Percentiles rank a stretch among this genome's conserved stretches.
These are phyloP conservation scores for Brachionus asplanchnoidis DNA, from an alignment of 1,140 invertebrate species.

Conservation along the genomic window DNA sequence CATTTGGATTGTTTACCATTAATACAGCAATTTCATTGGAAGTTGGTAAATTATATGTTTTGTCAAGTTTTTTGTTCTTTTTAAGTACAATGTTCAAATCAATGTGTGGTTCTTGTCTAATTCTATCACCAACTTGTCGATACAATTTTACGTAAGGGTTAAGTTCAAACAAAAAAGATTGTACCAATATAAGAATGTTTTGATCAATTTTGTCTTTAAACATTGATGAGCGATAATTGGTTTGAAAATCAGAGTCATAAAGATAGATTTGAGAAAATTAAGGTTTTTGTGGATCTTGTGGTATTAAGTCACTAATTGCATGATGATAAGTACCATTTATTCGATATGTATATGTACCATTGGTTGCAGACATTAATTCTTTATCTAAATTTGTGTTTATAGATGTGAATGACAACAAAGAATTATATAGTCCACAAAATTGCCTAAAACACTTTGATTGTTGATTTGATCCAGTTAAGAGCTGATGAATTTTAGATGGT, in stretches of 20 bases:
- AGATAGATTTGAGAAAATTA: slow-evolving; percentile 9
- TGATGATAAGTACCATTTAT: slow-evolving; percentile 17
- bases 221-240: neutral
- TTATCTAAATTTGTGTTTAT: neutral
- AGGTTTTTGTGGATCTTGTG: neutral
- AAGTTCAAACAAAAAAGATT: neutral
- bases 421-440: neutral
- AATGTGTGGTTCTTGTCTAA: neutral
- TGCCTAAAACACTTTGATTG: neutral
- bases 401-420: slow-evolving; percentile 1
- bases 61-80: slow-evolving; percentile 43
- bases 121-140: neutral
- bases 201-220: neutral
- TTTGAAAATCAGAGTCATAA: slow-evolving; percentile 13
- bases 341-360: slow-evolving; percentile 10
- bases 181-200: neutral
- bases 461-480: neutral
- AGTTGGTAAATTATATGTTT: slow-evolving; percentile 49
- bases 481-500: neutral
- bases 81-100: neutral
- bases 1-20: slow-evolving; percentile 46
- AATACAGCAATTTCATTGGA: slow-evolving; percentile 51
- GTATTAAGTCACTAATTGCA: neutral
- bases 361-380: neutral
- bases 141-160: neutral